Base-by-base conservation (phyloP, 92 coral and sea anemone species). In the Hydrozoanthus gracilis region DNA sequence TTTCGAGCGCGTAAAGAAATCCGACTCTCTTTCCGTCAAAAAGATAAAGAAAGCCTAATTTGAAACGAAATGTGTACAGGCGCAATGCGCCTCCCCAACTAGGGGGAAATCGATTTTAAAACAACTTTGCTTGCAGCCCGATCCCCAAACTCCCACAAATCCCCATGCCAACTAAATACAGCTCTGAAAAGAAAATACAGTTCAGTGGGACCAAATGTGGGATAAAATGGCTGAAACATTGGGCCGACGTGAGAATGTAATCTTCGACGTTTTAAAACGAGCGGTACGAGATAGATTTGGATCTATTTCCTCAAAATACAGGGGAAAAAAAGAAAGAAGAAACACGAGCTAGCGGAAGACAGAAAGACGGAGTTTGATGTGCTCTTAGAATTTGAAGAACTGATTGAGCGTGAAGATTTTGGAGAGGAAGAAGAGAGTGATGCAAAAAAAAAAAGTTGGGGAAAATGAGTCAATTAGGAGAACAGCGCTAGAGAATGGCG, bases 341-440 rank as follows among this genome's bases (percentile, higher is more conserved):
- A 66, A 47, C 15, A 51, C 67, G 69, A 14, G 84, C 72, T 18
- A 56, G 70, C 20, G 84, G 84, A 54, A 79, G 64, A n/a, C 51
- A 18, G 47, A 75, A 74, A 82, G 86, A 82, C 86, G 44, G 75
- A 82, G 68, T 82, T 82, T 18, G 86, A 82, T 82, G 86, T 82
- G 6, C 75, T 82, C 17, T 54, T 82, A 60, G 86, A 27, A 27
- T 27, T 27, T 27, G 39, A 82, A 82, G 76, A 82, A 61, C 14
- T 82, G 16, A 56, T 58, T 11, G 86, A 82, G 52, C 73, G 73
- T 68, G 49, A 68, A 18, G 73, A 68, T 68, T 68, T 68, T 47
- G 20, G 73, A 68, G 73, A 68, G 73, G 86, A 82, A 61, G 75
- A 82, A 51, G 55, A 69, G 60, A 62, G 47, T 70, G 39, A 62